Conservation (phyloP, 30 jellyfish, hydroid and myxozoan species). For the Mastigias papua region DNA sequence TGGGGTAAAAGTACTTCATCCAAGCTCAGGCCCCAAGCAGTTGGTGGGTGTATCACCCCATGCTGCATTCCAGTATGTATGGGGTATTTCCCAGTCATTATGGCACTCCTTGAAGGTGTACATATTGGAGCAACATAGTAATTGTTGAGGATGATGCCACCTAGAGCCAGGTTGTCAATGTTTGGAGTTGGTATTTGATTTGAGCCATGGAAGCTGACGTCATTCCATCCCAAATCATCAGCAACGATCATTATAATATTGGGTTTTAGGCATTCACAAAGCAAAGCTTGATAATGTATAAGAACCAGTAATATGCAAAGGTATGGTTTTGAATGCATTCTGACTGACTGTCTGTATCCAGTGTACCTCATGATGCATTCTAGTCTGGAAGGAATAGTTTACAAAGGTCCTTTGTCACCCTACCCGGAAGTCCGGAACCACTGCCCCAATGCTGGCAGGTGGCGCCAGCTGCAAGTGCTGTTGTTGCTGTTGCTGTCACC, state of each 20-base stretch:
- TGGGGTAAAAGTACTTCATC: conserved; percentile 79
- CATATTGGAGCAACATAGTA: conserved; percentile 94
- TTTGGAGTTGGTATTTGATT: conserved; percentile 96
- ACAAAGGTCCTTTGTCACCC: no score
- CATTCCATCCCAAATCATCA: conserved; percentile 96
- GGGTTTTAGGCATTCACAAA: conserved; percentile 80
- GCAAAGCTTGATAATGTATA: no score
- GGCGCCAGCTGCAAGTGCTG: no score
- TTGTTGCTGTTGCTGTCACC: no score
- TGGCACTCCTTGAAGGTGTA: conserved; percentile 95
- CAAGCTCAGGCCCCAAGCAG: conserved; percentile 95
- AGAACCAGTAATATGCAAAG: no score
- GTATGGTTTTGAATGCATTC: no score
- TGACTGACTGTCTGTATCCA: no score
- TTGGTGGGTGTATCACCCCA: conserved; percentile 78
- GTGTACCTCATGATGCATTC: no score
- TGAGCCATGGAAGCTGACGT: conserved; percentile 98
- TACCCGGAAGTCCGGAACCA: no score
- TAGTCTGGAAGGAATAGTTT: no score
- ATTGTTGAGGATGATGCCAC: conserved; percentile 88
- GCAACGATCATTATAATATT: conserved; percentile 88
- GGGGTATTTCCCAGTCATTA: conserved; percentile 97
- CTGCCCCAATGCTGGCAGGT: no score
- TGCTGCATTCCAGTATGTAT: conserved; percentile 97
- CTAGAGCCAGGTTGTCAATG: conserved; percentile 80